Base-by-base conservation (phyloP, 2,113 vertebrate species). In the Rhombomys opimus region DNA sequence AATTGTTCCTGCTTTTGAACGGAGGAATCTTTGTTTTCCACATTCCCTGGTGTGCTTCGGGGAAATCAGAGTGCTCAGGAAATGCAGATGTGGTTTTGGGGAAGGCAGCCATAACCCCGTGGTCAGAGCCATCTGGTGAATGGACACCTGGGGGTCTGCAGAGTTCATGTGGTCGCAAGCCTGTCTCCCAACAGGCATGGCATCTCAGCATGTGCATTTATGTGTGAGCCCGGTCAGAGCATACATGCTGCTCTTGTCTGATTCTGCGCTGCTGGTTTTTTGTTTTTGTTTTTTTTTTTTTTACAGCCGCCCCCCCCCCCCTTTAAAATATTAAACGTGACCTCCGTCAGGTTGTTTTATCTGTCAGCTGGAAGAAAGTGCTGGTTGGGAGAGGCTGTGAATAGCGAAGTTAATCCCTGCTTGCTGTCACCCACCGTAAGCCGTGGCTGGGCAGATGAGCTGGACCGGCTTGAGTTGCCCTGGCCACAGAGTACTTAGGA, bases 351-450 rank as follows among this genome's bases (percentile, higher is more conserved):
- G 95, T 89, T 23, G 1, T 97, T 97, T 96, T 96, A 95, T 93
- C 97, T 96, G 93, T 91, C 95, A 96, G n/a, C 89, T 70, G 87
- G 78, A 97, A 97, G 97, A 97, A 97, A 98, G 96, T 92, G 95
- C 90, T 91, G 97, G 98, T 97, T 97, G 57, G 91, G 97, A 92
- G 97, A 96, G 84, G 89, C 82, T 81, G 96, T 89, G 97, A 97
- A 96, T 41, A 96, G 97, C 96, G 97, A 98, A 98, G 98, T 98
- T 98, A 98, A 99, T 99, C 99, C 98, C 91, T 95, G 97, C 92
- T 98, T 97, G 98, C 98, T 97, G 98, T 98, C 98, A 97, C 95
- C 98, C 98, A 89, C 96, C 54, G 96, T 97, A 97, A 98, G 98
- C 99, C 98, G 98, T 98, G 97, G 98, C 97, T 61, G 96, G 98